Conservation (phyloP, 2,797 vertebrate genomes). For the Monodelphis domestica region DNA sequence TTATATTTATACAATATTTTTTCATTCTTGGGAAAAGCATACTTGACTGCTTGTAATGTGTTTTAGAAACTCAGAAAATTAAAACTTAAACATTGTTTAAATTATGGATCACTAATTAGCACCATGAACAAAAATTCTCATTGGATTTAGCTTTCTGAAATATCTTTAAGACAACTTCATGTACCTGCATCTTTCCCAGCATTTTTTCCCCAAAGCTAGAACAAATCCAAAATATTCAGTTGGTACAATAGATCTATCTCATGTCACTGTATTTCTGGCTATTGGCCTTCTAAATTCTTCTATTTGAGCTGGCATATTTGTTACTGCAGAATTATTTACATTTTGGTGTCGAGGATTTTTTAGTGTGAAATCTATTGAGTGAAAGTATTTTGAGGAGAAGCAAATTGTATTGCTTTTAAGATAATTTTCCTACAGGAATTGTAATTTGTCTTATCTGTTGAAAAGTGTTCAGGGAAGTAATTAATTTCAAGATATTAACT, state of each 20-base stretch:
- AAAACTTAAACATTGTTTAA: not conserved
- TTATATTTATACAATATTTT: conserved; percentile 1
- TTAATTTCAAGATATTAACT: conserved; percentile 39
- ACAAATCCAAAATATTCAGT: conserved; percentile 18
- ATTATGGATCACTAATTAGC: not conserved
- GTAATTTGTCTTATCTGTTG: conserved; percentile 39
- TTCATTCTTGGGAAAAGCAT: not conserved
- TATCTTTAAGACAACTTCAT: not conserved
- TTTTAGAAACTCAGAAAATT: conserved; percentile 16
- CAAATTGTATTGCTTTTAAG: conserved; percentile 36
- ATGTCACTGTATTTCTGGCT: not conserved
- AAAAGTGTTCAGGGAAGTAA: conserved; percentile 14
- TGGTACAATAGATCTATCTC: conserved; percentile 12
- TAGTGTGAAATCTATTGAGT: not conserved
- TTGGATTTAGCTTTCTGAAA: not conserved
- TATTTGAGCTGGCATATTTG: conserved; percentile 25
- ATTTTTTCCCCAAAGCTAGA: not conserved
- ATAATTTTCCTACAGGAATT: conserved; percentile 31
- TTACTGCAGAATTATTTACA: conserved; percentile 13
- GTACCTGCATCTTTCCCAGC: not conserved
- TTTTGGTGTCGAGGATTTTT: not conserved
- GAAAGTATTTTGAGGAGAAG: not conserved
- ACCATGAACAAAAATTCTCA: not conserved
- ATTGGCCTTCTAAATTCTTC: not conserved
- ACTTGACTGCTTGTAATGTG: not conserved